Base-by-base conservation (phyloP, 2,888 invertebrate genomes). In the Eupithecia exiguata region DNA sequence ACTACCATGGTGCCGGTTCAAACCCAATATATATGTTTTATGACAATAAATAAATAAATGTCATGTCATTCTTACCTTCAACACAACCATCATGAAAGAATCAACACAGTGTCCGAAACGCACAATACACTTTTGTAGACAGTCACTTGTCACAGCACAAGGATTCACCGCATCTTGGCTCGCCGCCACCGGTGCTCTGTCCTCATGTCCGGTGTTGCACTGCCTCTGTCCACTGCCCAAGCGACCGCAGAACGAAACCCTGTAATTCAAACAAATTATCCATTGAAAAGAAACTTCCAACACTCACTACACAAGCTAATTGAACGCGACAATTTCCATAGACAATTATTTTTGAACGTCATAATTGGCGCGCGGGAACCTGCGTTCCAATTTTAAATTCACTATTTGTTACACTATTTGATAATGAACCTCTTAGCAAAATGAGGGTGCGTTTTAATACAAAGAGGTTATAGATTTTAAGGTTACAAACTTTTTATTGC, bases 251-350 rank as follows among this genome's bases (percentile, higher is more conserved):
- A 84, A 89, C 86, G 91, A 92, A 92, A 91, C 82, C 92, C 94
- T 94, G 92, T 89, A 94, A 94, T 93, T 92, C 87, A 77, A 92
- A 89, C 83, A 89, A 89, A 89, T 86, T 86, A 86, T 82, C 84
- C 80, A 84, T 91, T 91, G 90, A 87, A 88, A 88, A 86, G 85
- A 86, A 89, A 88, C 82, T 85, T 86, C 84, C 88, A 89, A 88
- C 79, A 82, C 79, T 87, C 87, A 89, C 87, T 90, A 84, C 88
- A 87, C 90, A 69, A 69, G 81, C 76, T 92, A 91, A 92, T 91
- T 86, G 87, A 80, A 69, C 75, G 74, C 71, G 79, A 38, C 68
- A 36, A 78, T 81, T 81, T 74, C 76, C 66, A 66, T 66, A 40
- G 69, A 77, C 80, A 80, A 76, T 58, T 58, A 71, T 78, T 79